Conservation (phyloP, 2,888 invertebrate species). For the Gari tellinella region DNA sequence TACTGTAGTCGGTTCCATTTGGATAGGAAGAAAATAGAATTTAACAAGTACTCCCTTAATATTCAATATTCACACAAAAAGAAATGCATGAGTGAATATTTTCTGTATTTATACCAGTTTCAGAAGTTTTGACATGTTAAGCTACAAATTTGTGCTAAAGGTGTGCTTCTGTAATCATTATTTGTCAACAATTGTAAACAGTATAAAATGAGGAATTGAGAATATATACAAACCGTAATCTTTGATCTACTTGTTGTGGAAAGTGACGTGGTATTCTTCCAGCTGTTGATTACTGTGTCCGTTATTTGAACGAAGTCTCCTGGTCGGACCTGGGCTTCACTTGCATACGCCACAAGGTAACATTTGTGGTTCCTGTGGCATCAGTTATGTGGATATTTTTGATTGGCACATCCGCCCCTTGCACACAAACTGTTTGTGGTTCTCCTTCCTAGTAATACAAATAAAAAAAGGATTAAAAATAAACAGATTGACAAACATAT, state of each 20-base stretch:
- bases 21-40: too few relatives aligned
- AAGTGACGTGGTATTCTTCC: background rate
- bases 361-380: slow-evolving; percentile 8
- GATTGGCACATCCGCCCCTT: slow-evolving; percentile 7
- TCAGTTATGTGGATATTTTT: slow-evolving; percentile 3
- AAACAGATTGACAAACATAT: too few relatives aligned
- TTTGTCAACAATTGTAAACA: too few relatives aligned
- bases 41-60: too few relatives aligned
- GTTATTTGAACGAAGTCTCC: slow-evolving; percentile 4
- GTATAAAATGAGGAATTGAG: too few relatives aligned
- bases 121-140: too few relatives aligned
- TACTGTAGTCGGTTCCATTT: too few relatives aligned
- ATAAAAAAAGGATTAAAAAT: background rate
- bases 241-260: slow-evolving; percentile 8
- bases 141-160: too few relatives aligned
- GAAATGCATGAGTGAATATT: too few relatives aligned
- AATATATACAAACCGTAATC: slow-evolving; percentile 3
- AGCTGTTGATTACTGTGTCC: background rate
- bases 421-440: background rate
- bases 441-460: slow-evolving; percentile 2
- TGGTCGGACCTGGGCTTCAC: background rate
- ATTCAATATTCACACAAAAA: too few relatives aligned
- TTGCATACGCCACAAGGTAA: slow-evolving; percentile 2
- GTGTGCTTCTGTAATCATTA: too few relatives aligned
- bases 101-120: too few relatives aligned